Conservation (phyloP, 1,140 invertebrate genomes). For the Micrasema longulum region DNA sequence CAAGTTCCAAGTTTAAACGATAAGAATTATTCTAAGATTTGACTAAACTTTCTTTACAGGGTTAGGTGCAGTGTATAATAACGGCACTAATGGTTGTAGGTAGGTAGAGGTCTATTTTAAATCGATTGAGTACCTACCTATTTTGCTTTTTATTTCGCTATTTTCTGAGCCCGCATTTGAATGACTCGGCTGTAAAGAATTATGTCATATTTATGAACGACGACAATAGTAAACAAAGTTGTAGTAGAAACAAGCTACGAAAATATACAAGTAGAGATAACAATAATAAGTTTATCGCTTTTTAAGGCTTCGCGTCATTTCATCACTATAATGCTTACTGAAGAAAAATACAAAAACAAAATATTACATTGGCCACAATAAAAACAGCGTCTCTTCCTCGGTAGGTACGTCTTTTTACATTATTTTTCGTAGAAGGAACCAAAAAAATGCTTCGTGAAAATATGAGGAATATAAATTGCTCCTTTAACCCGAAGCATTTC, state of each 20-base stretch:
- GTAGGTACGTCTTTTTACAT: constrained; percentile 19
- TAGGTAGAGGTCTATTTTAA: too few relatives aligned
- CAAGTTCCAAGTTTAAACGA: too few relatives aligned
- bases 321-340: constrained; percentile 21
- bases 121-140: too few relatives aligned
- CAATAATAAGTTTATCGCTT: constrained; percentile 1
- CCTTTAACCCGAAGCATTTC: constrained; percentile 51
- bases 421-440: constrained; percentile 7
- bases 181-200: too few relatives aligned
- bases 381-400: constrained; percentile 13
- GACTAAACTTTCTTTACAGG: too few relatives aligned
- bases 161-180: too few relatives aligned
- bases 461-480: constrained; percentile 56
- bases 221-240: too few relatives aligned
- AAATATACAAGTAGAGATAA: constrained; percentile 4
- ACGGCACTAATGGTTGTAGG: too few relatives aligned
- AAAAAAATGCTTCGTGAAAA: constrained; percentile 53
- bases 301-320: constrained; percentile 11
- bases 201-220: too few relatives aligned
- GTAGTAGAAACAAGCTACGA: background rate
- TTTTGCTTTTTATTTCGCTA: too few relatives aligned
- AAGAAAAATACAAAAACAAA: constrained; percentile 26
- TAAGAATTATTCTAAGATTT: too few relatives aligned
- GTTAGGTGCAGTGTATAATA: too few relatives aligned
- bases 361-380: constrained; percentile 23